Conservation (phyloP, 1,140 invertebrate genomes). For the Choristoneura fumiferana region DNA sequence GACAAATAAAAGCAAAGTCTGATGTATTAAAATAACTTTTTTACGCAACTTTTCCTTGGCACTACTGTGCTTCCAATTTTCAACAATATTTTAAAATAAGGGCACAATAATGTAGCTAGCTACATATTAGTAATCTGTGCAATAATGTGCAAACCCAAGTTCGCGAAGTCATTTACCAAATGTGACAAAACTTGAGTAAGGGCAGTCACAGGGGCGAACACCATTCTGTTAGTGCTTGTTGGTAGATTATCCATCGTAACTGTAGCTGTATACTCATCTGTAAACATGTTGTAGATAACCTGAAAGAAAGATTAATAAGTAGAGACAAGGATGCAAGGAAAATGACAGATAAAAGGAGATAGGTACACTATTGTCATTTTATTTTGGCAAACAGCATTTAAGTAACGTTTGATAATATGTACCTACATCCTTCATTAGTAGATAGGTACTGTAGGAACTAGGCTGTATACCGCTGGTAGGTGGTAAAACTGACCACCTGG, state of each 20-base stretch:
- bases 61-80: too few relatives aligned
- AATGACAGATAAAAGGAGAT: neutral
- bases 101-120: too few relatives aligned
- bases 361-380: neutral
- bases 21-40: neutral
- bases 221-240: slow-evolving; percentile 6
- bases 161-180: neutral
- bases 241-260: neutral
- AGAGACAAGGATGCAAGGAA: neutral
- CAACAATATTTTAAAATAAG: too few relatives aligned
- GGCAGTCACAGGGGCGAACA: neutral
- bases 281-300: slow-evolving; percentile 3
- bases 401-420: neutral
- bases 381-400: neutral
- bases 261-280: neutral
- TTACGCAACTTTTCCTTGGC: neutral
- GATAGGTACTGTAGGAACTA: too few relatives aligned
- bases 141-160: neutral
- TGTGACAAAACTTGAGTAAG: slow-evolving; percentile 5
- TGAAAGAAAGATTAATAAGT: neutral
- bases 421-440: too few relatives aligned
- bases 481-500: too few relatives aligned
- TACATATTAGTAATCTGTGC: too few relatives aligned
- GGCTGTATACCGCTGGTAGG: too few relatives aligned
- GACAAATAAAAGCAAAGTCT: neutral